phyloP scores from a whole-genome alignment of 2,797 vertebrate genomes.

The Erpetoichthys calabaricus region DNA sequence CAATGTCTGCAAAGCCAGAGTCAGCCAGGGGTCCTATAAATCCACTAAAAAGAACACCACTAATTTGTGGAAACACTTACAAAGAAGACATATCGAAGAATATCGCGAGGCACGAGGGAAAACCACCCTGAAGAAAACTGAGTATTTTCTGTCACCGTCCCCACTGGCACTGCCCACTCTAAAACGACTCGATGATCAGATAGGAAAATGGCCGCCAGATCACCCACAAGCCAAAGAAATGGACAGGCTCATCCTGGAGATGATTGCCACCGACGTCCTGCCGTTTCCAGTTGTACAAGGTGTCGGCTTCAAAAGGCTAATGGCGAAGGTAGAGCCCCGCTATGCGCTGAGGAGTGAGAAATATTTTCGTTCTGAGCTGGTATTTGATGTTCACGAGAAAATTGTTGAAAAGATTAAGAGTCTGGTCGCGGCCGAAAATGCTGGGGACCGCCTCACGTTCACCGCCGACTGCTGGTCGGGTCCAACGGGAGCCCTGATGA shows the following conservation, averaged over 20 bases:
- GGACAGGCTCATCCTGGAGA: conserved; percentile 5
- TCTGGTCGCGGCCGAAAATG: conserved; percentile 2
- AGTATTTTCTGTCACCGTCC: not conserved
- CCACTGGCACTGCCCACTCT: not conserved
- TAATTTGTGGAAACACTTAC: conserved; percentile 6
- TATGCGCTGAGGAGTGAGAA: conserved; percentile 14
- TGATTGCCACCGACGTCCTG: conserved; percentile 13
- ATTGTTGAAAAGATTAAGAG: not conserved
- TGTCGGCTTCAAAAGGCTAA: conserved; percentile 12
- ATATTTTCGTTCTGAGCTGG: conserved; percentile 6
- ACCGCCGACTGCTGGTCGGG: conserved; percentile 14
- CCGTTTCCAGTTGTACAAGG: conserved; percentile 1
- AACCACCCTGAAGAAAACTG: not conserved
- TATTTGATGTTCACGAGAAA: conserved; percentile 6
- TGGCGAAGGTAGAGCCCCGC: conserved; percentile 1
- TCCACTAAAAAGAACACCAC: conserved; percentile 6
- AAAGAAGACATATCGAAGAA: not conserved
- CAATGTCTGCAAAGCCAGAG: not conserved
- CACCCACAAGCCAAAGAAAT: not conserved
- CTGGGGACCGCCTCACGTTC: conserved; percentile 10
- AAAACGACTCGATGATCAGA: conserved; percentile 9
- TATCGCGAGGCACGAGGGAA: not conserved
- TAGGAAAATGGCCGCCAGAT: conserved; percentile 5
- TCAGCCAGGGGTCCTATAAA: not conserved
- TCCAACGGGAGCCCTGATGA: conserved; percentile 5